Evolutionary conservation across 2,113 vertebrate genomes (phyloP), one percentile per base, ranked within the genome.

Genomic region (Neogobius melanostomus): DNA sequence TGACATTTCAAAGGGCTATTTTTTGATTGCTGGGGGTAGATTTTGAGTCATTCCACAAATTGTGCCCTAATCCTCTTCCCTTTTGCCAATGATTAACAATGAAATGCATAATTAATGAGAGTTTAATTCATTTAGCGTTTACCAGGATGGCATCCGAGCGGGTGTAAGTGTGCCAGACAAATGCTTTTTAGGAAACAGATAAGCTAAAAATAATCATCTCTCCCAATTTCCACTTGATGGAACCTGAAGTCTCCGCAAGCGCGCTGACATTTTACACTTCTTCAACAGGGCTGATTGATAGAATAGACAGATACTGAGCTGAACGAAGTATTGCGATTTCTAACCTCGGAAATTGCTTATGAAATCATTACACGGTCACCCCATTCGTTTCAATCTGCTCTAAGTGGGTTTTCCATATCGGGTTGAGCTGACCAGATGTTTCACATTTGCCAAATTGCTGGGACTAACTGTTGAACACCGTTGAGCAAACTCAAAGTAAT

Each of bases 321-420:
- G 71, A 91, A 85, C 72, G 71, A 90, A 90, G 82, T 87, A 89
- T 91, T 91, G 82, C 76, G 86, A 91, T 86, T 86, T 81, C 83
- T 89, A 89, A 92, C 88, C 85, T 88, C 75, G 85, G 79, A 88
- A 90, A 92, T 91, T 83, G 89, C 88, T 90, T 90, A 86, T 91
- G 84, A 90, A 93, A 89, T 87, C 83, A 91, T 93, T 92, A 91
- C 67, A 61, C 80, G 52, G 81, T 84, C 82, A 82, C 79, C 82
- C 88, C 88, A 92, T 93, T 92, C 88, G 84, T 92, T 92, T 92
- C 91, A 91, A 93, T 93, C 91, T 90, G 59, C 86, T 89, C 83
- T 91, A 91, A 92, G 91, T 92, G 90, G 90, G 88, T 92, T 91
- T 36, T 87, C 79, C 80, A 84, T 86, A 83, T 90, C 92, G 87